A percentile compares a stretch with the other conserved stretches of the same genome.
Conservation (phyloP, 2,797 vertebrate species). For the Pseudocheirus occidentalis region DNA sequence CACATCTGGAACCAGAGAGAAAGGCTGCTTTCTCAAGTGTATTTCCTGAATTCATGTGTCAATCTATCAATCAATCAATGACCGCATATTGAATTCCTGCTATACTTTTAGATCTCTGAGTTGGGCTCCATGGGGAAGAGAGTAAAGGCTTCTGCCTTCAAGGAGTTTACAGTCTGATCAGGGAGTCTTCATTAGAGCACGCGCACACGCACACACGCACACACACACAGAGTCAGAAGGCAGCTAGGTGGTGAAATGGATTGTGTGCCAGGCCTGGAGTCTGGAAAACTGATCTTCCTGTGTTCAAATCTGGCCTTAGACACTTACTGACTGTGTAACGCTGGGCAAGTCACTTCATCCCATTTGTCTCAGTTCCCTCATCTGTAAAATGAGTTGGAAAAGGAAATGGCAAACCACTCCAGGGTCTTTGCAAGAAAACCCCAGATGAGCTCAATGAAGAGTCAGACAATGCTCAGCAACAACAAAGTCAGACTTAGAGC, state of each 20-base stretch:
- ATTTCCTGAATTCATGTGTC: neutral
- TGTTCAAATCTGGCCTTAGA: neutral
- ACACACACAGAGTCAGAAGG: too few species aligned
- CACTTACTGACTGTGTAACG: neutral
- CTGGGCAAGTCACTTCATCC: neutral
- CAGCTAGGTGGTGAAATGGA: too few species aligned
- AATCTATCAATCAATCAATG: neutral
- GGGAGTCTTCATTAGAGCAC: neutral
- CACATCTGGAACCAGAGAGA: constrained; percentile 48
- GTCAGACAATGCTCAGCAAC: neutral
- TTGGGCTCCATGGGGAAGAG: neutral
- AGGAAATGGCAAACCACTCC: neutral
- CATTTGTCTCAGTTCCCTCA: neutral
- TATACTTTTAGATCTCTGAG: neutral
- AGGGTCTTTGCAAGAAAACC: neutral
- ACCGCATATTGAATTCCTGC: neutral
- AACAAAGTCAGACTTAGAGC: neutral
- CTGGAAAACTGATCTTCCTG: neutral
- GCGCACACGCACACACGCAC: too few species aligned
- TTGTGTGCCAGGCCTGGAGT: too few species aligned
- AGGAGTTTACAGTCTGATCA: neutral
- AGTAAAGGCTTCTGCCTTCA: neutral
- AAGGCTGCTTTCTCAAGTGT: neutral
- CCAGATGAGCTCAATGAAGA: neutral
- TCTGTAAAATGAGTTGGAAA: neutral